phyloP scores from a whole-genome alignment of 2,888 invertebrate genomes.

The Sphaerophoria taeniata region DNA sequence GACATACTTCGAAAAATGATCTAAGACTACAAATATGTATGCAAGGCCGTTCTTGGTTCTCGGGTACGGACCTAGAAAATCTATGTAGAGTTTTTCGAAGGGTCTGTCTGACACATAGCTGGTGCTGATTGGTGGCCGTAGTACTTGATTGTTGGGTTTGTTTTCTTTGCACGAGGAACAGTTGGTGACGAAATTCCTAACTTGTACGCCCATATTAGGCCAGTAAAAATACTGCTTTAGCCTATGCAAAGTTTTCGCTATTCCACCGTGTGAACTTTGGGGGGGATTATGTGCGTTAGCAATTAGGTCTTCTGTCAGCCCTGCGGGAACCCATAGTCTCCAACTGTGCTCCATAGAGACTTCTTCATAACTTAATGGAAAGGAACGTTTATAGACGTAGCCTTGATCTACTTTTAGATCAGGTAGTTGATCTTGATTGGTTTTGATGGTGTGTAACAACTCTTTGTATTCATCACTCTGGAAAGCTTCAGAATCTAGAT shows the following conservation, averaged over 20 bases:
- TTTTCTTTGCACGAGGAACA: no score
- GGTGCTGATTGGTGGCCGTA: neutral
- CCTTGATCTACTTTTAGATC: neutral
- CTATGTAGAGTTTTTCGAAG: no score
- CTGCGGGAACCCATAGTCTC: neutral
- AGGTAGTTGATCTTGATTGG: neutral
- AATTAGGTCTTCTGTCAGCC: neutral
- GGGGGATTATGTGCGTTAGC: neutral
- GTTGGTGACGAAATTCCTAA: no score
- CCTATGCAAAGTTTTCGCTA: no score
- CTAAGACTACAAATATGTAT: no score
- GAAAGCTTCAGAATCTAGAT: neutral
- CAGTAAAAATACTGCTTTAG: no score
- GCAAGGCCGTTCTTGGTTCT: no score
- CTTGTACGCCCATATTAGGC: no score
- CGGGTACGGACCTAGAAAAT: no score
- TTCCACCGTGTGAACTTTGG: neutral
- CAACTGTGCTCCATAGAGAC: neutral
- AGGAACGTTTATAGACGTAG: neutral
- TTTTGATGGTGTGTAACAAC: neutral
- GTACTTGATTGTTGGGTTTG: neutral
- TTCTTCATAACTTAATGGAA: neutral
- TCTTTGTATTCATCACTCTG: neutral
- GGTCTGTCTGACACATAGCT: no score
- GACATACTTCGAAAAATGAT: no score